Conservation (phyloP, 2,113 vertebrate genomes). For the Mormoops blainvillei region DNA sequence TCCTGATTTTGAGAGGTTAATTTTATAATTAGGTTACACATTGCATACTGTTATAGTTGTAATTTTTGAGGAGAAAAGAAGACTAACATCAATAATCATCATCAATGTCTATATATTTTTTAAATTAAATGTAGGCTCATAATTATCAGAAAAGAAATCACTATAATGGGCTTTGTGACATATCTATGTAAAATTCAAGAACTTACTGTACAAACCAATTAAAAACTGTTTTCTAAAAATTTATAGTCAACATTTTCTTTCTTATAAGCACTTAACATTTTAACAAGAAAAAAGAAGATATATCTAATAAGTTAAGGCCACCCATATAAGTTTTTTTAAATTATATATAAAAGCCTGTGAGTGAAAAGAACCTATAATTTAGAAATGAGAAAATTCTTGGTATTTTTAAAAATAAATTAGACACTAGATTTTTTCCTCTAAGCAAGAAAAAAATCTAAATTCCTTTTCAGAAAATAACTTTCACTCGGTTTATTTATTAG, state of each 20-base stretch:
- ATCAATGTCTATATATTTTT: background rate
- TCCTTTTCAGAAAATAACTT: constrained; percentile 25
- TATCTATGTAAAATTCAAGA: background rate
- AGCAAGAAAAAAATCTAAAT: background rate
- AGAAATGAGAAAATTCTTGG: background rate
- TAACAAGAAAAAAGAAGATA: background rate
- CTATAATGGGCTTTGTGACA: background rate
- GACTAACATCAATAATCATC: background rate
- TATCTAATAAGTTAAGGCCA: background rate
- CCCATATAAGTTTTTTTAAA: background rate
- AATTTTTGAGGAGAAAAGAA: background rate
- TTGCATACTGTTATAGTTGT: background rate
- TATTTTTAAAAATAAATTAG: background rate
- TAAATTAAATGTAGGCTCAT: background rate
- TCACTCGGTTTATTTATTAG: background rate
- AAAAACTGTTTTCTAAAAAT: background rate
- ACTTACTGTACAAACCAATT: background rate
- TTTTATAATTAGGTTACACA: background rate
- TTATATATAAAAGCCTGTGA: background rate
- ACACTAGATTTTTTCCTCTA: background rate
- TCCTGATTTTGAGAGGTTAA: background rate
- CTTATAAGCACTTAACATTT: background rate
- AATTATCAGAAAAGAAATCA: background rate
- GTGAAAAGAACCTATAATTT: background rate
- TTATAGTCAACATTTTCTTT: constrained; percentile 13